These are phyloP conservation scores for Siphamia tubifer DNA, from an alignment of 2,113 vertebrate genomes.

Conservation along the genomic window DNA sequence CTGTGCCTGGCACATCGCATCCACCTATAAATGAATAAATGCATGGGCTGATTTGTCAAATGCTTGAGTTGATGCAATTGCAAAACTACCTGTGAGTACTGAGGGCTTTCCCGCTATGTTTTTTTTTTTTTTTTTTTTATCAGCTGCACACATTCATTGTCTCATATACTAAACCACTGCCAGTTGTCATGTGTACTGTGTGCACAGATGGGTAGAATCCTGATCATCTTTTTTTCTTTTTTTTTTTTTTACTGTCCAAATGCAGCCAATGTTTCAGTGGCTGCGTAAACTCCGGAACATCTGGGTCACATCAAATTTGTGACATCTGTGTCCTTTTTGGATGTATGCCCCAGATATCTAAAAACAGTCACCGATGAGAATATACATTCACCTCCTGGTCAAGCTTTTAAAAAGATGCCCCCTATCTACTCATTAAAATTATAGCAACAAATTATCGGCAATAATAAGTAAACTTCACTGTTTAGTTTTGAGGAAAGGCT, in stretches of 20 bases:
- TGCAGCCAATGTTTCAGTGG: slow-evolving; percentile 47
- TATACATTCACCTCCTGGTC: background rate
- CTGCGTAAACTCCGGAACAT: slow-evolving; percentile 54
- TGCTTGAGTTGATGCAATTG: background rate
- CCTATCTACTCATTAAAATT: no score
- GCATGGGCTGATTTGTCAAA: background rate
- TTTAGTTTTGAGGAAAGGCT: no score
- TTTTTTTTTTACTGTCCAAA: slow-evolving; percentile 63
- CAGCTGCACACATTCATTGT: slow-evolving; percentile 36
- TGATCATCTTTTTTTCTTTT: no score
- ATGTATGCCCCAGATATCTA: slow-evolving; percentile 34
- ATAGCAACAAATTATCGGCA: no score
- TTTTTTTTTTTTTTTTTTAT: slow-evolving; percentile 2
- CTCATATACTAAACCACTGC: slow-evolving; percentile 46
- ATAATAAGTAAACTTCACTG: no score
- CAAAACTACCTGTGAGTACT: background rate
- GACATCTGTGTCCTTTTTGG: slow-evolving; percentile 68
- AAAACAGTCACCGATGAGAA: slow-evolving; percentile 20
- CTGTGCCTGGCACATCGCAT: background rate
- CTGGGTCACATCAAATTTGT: slow-evolving; percentile 59
- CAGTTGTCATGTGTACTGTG: slow-evolving; percentile 30
- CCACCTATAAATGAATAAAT: background rate
- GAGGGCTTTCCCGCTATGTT: no score
- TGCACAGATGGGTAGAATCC: slow-evolving; percentile 63
- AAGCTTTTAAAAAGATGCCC: no score